These are phyloP conservation scores for Rhynchonycteris naso DNA, from an alignment of 2,797 vertebrate species.

Conservation along the genomic window DNA sequence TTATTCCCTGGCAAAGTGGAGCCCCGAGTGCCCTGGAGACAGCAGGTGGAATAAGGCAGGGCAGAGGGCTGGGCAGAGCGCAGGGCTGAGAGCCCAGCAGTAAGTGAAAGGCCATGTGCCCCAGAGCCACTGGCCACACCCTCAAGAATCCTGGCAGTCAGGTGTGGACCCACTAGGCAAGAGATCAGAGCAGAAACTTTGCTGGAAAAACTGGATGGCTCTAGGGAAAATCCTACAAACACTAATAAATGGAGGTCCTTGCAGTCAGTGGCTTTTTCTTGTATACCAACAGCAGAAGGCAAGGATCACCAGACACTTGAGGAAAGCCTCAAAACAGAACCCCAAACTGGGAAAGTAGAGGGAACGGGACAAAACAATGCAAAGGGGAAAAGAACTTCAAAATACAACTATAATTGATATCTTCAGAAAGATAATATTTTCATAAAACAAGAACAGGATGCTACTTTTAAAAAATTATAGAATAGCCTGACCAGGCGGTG, in stretches of 20 bases:
- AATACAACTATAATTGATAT: neutral
- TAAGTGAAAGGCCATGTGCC: neutral
- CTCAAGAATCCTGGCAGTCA: neutral
- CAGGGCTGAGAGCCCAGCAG: neutral
- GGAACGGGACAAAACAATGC: neutral
- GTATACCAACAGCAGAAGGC: neutral
- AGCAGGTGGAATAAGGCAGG: accelerated
- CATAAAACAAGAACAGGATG: neutral
- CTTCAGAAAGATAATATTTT: neutral
- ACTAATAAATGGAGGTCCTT: neutral
- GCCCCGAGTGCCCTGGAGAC: neutral
- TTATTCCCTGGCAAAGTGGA: neutral
- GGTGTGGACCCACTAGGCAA: neutral
- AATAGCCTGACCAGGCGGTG: neutral
- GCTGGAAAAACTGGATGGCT: neutral
- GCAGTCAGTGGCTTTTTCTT: neutral
- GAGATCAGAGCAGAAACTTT: neutral
- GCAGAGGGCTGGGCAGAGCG: too few relatives aligned
- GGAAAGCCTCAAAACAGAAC: neutral
- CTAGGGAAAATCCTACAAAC: neutral
- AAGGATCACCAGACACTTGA: neutral
- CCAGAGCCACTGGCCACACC: too few relatives aligned
- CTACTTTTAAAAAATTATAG: neutral
- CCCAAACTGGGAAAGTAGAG: neutral
- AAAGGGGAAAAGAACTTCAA: neutral